A percentile compares a stretch with the other conserved stretches of the same genome.
phyloP scores from a whole-genome alignment of 2,888 invertebrate genomes.

The Lottia gigantea region DNA sequence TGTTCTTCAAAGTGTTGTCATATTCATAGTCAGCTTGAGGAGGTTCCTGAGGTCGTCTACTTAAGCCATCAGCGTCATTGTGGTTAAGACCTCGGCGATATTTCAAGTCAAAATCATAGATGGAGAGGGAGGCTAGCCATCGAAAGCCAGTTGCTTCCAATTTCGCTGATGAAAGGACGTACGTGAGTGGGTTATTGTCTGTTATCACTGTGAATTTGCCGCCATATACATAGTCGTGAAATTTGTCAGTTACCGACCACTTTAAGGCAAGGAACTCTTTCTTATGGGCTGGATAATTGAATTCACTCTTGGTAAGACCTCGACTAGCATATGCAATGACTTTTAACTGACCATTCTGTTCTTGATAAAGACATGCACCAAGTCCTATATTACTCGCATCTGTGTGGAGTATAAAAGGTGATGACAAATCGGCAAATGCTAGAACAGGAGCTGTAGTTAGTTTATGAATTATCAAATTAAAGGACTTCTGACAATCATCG shows the following conservation, averaged over 20 bases:
- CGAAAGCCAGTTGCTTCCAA: neutral
- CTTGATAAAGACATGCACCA: conserved; percentile 29
- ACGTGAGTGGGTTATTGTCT: too few relatives aligned
- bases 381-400: conserved; percentile 9
- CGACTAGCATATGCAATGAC: conserved; percentile 38
- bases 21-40: conserved; percentile 12
- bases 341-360: conserved; percentile 21
- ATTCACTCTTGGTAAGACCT: conserved; percentile 25
- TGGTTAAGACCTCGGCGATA: neutral
- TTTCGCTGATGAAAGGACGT: conserved; percentile 13
- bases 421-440: neutral
- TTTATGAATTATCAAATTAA: neutral
- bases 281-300: conserved; percentile 30
- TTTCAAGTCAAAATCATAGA: conserved; percentile 3
- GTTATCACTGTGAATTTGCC: conserved; percentile 28
- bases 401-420: conserved; percentile 3
- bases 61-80: conserved; percentile 12
- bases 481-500: neutral
- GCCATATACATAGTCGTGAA: conserved; percentile 22
- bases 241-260: conserved; percentile 32
- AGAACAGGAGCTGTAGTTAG: conserved; percentile 2
- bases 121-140: conserved; percentile 2
- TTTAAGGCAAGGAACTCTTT: conserved; percentile 31
- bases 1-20: neutral
- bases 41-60: neutral